phyloP scores from a whole-genome alignment of 2,113 vertebrate genomes.

The Scopus umbretta region DNA sequence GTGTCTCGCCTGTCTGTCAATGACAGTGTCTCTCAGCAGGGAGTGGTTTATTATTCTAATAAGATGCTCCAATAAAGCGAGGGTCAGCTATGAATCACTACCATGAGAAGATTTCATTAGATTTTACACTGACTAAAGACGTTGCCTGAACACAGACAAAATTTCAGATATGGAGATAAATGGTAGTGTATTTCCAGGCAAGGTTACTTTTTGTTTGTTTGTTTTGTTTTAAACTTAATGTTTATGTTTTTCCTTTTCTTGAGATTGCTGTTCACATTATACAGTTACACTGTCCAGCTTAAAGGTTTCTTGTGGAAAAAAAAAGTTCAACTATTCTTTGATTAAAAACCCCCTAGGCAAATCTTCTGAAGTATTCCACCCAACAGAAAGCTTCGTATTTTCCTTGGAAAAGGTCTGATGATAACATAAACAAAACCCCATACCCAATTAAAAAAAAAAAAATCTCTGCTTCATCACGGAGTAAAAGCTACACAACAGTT shows the following conservation, averaged over 20 bases:
- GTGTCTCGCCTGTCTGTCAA: background rate
- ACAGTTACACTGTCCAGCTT: background rate
- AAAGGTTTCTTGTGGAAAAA: background rate
- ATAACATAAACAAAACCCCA: background rate
- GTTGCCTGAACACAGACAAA: background rate
- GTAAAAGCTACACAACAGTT: background rate
- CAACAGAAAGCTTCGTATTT: background rate
- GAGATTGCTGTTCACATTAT: background rate
- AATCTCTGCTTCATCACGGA: background rate
- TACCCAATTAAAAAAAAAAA: background rate
- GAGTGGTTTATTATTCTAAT: background rate
- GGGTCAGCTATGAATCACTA: background rate
- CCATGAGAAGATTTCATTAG: slow-evolving; percentile 25
- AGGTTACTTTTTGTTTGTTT: background rate
- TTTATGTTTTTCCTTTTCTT: background rate
- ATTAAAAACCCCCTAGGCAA: background rate
- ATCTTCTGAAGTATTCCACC: background rate
- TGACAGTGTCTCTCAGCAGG: background rate
- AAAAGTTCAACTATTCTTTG: background rate
- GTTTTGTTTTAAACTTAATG: background rate
- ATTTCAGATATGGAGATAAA: background rate
- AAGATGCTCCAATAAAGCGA: background rate
- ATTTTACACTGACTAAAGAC: background rate
- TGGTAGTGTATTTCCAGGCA: background rate
- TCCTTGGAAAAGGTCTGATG: background rate